A percentile compares a stretch with the other conserved stretches of the same genome.
Evolutionary conservation across 2,113 vertebrate species (phyloP).

Genomic region (Limanda limanda): DNA sequence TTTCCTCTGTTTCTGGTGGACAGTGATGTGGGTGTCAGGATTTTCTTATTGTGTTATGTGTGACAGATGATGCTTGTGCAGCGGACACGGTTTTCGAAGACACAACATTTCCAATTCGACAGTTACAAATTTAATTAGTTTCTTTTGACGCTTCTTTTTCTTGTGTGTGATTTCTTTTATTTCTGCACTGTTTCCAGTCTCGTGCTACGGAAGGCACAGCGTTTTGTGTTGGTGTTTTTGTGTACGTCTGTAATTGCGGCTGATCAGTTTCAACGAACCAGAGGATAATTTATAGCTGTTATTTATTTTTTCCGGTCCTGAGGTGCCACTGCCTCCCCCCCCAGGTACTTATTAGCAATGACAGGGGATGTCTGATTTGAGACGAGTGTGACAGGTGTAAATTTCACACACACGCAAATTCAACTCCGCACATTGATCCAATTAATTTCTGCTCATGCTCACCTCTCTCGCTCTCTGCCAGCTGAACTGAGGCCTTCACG

Average conservation of each 20-base stretch:
- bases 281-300: constrained; percentile 28
- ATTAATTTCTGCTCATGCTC: constrained; percentile 74
- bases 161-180: neutral
- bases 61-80: constrained; percentile 27
- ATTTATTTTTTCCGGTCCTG: constrained; percentile 48
- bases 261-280: neutral
- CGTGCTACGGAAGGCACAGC: neutral
- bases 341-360: constrained; percentile 72
- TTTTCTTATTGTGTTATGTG: constrained; percentile 28
- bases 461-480: constrained; percentile 16
- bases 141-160: neutral
- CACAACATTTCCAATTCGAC: neutral
- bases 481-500: constrained; percentile 2
- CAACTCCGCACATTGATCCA: constrained; percentile 71
- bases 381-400: constrained; percentile 74
- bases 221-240: neutral
- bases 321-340: constrained; percentile 40
- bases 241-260: neutral
- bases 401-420: constrained; percentile 71
- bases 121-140: neutral
- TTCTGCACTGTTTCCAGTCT: neutral
- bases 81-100: neutral
- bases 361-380: constrained; percentile 72
- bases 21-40: constrained; percentile 18
- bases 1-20: constrained; percentile 34